Conservation (phyloP, 2,113 vertebrate species). For the Diadophis punctatus region DNA sequence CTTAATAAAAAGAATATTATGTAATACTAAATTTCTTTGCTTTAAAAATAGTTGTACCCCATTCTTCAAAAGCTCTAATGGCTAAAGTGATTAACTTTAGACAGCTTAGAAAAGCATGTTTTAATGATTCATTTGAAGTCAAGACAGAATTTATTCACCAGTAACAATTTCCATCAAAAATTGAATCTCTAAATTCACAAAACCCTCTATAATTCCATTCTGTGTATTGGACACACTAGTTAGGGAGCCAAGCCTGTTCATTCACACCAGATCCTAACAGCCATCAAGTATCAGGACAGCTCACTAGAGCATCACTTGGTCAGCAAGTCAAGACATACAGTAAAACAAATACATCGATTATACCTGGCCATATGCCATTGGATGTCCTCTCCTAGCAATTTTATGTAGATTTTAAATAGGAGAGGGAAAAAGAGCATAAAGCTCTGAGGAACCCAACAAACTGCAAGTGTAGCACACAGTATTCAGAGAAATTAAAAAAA, state of each 20-base stretch:
- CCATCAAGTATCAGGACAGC: not conserved
- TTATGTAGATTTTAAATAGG: not conserved
- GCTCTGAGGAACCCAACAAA: not conserved
- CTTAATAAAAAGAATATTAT: not conserved
- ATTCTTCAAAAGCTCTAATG: not conserved
- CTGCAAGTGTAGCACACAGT: not conserved
- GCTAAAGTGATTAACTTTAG: not conserved
- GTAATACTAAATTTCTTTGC: not conserved
- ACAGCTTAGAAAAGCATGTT: not conserved
- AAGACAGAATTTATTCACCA: not conserved
- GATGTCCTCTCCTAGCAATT: not conserved
- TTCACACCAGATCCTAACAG: not conserved
- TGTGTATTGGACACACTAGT: not conserved
- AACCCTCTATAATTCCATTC: not conserved
- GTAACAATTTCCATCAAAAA: not conserved
- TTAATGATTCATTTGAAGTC: not conserved
- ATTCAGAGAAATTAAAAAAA: not conserved
- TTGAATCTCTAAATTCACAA: not conserved
- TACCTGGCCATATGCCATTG: not conserved
- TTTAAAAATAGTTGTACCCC: not conserved
- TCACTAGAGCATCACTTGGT: not conserved
- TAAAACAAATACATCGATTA: not conserved
- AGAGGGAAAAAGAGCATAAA: not conserved
- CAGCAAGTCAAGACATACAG: not conserved
- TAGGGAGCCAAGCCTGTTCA: not conserved